A percentile compares a stretch with the other conserved stretches of the same genome.
Conservation (phyloP, 2,113 vertebrate genomes). For the Cinclus cinclus region DNA sequence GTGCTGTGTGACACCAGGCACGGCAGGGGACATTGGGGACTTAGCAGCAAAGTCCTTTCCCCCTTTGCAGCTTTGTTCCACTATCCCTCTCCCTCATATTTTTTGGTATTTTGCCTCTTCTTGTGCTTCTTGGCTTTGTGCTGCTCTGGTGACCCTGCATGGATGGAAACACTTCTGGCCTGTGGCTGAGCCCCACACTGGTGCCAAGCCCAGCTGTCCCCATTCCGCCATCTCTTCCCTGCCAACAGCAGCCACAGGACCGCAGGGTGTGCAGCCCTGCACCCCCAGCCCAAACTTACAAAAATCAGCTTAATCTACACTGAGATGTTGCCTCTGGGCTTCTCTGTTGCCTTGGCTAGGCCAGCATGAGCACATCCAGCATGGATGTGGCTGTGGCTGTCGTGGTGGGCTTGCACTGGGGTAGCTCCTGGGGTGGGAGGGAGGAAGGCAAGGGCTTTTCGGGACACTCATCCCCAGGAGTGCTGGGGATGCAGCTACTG, state of each 20-base stretch:
- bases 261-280: rapidly evolving
- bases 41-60: not conserved
- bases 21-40: not conserved
- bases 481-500: rapidly evolving
- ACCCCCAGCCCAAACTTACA: not conserved
- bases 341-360: not conserved
- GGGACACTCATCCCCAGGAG: not conserved
- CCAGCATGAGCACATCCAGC: rapidly evolving
- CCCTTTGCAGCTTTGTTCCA: not conserved
- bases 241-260: not conserved
- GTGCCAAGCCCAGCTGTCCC: not conserved
- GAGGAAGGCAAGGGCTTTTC: not conserved
- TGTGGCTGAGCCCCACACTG: rapidly evolving
- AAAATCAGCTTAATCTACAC: not conserved
- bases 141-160: not conserved
- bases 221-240: not conserved
- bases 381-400: rapidly evolving
- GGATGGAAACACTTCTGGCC: not conserved
- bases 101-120: not conserved
- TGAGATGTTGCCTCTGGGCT: not conserved
- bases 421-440: not conserved
- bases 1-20: not conserved
- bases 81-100: not conserved
- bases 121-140: not conserved
- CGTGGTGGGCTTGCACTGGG: not conserved